These are phyloP conservation scores for Narcine bancroftii DNA, from an alignment of 2,113 vertebrate genomes.

Conservation along the genomic window DNA sequence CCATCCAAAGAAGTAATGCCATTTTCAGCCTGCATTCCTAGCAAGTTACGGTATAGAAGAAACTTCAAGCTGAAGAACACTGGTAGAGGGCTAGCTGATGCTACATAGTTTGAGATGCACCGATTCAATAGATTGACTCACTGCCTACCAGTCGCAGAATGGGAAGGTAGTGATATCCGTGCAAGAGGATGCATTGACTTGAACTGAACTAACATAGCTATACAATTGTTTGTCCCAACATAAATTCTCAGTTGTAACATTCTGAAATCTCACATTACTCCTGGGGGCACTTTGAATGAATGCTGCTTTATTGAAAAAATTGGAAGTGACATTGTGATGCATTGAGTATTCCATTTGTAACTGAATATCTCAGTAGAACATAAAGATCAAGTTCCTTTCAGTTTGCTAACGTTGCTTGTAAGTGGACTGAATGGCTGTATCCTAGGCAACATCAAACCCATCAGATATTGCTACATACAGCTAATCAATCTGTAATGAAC, in stretches of 20 bases:
- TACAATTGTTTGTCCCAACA: neutral
- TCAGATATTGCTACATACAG: conserved; percentile 2
- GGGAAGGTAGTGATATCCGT: neutral
- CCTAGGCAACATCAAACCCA: conserved; percentile 20
- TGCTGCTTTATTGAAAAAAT: neutral
- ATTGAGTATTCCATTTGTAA: neutral
- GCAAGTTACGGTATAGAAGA: neutral
- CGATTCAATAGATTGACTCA: neutral
- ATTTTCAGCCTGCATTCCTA: neutral
- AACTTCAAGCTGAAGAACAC: neutral
- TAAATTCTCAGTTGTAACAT: neutral
- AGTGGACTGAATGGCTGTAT: conserved; percentile 8
- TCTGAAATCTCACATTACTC: neutral
- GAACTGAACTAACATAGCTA: neutral
- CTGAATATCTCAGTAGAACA: conserved; percentile 36
- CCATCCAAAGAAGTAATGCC: too few relatives aligned
- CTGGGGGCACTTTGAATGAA: neutral
- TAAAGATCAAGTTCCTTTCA: conserved; percentile 26
- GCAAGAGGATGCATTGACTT: neutral
- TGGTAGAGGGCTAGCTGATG: neutral
- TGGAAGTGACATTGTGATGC: conserved; percentile 33
- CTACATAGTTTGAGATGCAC: neutral
- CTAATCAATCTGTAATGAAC: conserved; percentile 30
- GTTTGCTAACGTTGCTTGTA: neutral
- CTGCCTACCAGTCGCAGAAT: neutral